Evolutionary conservation across 2,797 vertebrate species (phyloP), one percentile per base, ranked within the genome.

Genomic region (Coluber constrictor): DNA sequence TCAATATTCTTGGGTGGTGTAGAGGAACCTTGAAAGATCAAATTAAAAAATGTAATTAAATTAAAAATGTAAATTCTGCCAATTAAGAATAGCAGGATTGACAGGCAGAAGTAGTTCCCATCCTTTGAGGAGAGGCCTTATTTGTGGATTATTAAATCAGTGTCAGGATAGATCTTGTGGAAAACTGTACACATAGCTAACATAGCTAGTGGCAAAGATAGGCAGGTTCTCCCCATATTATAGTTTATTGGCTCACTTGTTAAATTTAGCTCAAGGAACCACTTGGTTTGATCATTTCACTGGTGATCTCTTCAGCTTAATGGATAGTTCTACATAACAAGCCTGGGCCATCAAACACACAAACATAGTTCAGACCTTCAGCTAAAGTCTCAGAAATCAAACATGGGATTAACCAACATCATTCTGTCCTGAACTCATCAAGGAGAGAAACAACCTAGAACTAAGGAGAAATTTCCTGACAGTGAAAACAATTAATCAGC

Each of bases 11-110:
- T 93, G 92, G 66, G 90, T 91, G 92, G 92, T 63, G 70, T 87
- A 89, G 4, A 86, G 32, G 18, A 91, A 91, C n/a, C 70, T 54
- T 86, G 37, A 89, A 91, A 63, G 32, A 63, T 11, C 29, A 88
- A 88, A 91, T 93, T 91, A 91, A 93, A 91, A 91, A 83, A 32
- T 63, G 1, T 89, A 93, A 93, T 91, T 91, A 93, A 89, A 91
- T 89, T 93, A 89, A 89, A 91, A 61, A 60, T 91, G 74, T 88
- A 88, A 93, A 91, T 91, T 87, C 90, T 61, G n/a, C 54, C 56
- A 90, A 91, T 91, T 89, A 91, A 91, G 91, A 47, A 47, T 25
- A 87, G 47, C 90, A 89, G n/a, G 90, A 60, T 37, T 74, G 55
- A 90, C 27, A 63, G 43, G 87, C 57, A 91, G 63, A 91, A 43